Base-by-base conservation (phyloP, 2,888 invertebrate species). In the Nemurella pictetii region DNA sequence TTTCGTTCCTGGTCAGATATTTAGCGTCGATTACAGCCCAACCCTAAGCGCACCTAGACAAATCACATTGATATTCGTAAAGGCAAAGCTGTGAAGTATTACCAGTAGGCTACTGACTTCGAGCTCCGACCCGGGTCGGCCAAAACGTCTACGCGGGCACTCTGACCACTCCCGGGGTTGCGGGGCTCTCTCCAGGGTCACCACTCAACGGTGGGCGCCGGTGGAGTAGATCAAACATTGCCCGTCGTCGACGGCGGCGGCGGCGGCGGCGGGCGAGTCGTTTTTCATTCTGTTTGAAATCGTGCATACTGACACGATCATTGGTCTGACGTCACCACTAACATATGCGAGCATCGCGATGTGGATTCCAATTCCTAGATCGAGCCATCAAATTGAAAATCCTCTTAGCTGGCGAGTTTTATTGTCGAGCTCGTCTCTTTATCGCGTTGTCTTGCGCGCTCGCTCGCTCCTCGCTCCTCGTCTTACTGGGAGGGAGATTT, bases 221-320 rank as follows among this genome's bases (percentile, higher is more conserved):
- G 3, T 28, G 25, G 30, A n/a, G n/a, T 78, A 29, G 78, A 78
- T 78, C 78, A 78, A 78, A 78, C 78, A 78, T 27, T 30, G n/a
- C 28, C 29, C 28, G n/a, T 29, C 78, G 78, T 20, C 75, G 75
- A 55, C 20, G 55, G 55, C 55, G 55, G 55, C 55, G 20, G 55
- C 55, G 55, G 55, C 55, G 55, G 55, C 55, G 55, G 55, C 55
- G 55, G 55, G 55, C 9, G 20, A 55, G 75, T 78, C 78, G 78
- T 78, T 28, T 78, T 78, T 78, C 75, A 75, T 75, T 28, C 75
- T 28, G 75, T 29, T 78, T 29, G 30, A 75, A 30, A 78, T 78
- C 78, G 78, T 29, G 28, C 78, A 78, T 78, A 29, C 78, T 78
- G 78, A 78, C 78, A 78, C 78, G 78, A 78, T 78, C 78, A 28